Percentiles rank a stretch among this genome's conserved stretches.
Conservation (phyloP, 2,888 invertebrate species). For the Carabus problematicus region DNA sequence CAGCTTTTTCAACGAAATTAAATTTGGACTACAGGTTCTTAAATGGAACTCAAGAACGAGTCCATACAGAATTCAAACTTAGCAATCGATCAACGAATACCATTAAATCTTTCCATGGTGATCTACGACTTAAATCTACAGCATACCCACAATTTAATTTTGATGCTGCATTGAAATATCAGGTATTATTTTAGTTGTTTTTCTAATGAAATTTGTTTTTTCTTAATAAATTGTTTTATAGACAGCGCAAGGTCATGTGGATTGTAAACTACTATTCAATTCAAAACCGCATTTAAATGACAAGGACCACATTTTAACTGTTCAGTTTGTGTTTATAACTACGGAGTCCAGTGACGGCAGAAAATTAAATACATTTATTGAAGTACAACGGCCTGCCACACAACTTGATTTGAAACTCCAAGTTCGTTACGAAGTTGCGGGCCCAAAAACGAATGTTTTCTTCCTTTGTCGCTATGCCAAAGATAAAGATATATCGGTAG, state of each 20-base stretch:
- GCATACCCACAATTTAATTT: slow-evolving; percentile 80
- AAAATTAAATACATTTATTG: slow-evolving; percentile 68
- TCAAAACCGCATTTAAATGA: slow-evolving; percentile 68
- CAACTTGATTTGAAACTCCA: slow-evolving; percentile 71
- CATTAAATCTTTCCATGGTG: slow-evolving; percentile 68
- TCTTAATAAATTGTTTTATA: slow-evolving; percentile 53
- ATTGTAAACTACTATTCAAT: slow-evolving; percentile 74
- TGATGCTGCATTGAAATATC: slow-evolving; percentile 68
- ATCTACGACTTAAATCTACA: slow-evolving; percentile 73
- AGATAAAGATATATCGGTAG: slow-evolving; percentile 66
- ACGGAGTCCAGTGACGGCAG: slow-evolving; percentile 68
- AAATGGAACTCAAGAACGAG: slow-evolving; percentile 64
- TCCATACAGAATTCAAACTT: slow-evolving; percentile 60
- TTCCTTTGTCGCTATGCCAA: slow-evolving; percentile 65
- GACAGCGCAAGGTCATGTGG: slow-evolving; percentile 75
- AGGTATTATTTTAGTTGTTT: slow-evolving; percentile 60
- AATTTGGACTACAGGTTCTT: slow-evolving; percentile 73
- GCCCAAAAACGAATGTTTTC: slow-evolving; percentile 63
- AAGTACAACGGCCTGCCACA: slow-evolving; percentile 70
- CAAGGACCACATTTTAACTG: slow-evolving; percentile 66
- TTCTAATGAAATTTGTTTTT: background rate
- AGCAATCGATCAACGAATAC: slow-evolving; percentile 67
- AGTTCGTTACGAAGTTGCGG: slow-evolving; percentile 62
- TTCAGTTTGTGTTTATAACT: slow-evolving; percentile 67
- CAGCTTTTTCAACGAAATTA: slow-evolving; percentile 64